A percentile compares a stretch with the other conserved stretches of the same genome.
phyloP scores from a whole-genome alignment of 2,113 vertebrate species.

The Triplophysa rosa region DNA sequence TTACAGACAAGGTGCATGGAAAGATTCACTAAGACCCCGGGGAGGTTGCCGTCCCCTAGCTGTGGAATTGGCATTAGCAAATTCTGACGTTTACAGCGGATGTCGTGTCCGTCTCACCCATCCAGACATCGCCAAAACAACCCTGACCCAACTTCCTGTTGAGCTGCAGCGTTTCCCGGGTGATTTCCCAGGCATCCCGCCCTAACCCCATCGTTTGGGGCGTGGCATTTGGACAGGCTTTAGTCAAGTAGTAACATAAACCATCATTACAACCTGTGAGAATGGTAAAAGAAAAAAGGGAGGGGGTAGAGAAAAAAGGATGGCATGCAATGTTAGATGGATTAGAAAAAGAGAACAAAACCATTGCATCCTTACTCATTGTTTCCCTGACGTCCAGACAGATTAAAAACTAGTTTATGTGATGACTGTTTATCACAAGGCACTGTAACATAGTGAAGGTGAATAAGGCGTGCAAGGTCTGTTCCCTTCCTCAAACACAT shows the following conservation, averaged over 20 bases:
- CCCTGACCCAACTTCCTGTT: slow-evolving; percentile 88
- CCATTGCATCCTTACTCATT: slow-evolving; percentile 58
- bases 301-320: slow-evolving; percentile 58
- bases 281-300: slow-evolving; percentile 34
- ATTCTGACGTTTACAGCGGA: slow-evolving; percentile 28
- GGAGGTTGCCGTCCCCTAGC: background rate
- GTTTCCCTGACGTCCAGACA: background rate
- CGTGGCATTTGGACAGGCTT: slow-evolving; percentile 78
- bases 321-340: slow-evolving; percentile 68
- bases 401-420: background rate
- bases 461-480: slow-evolving; percentile 54
- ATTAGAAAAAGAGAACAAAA: slow-evolving; percentile 42
- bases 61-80: slow-evolving; percentile 10
- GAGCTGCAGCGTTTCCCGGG: slow-evolving; percentile 77
- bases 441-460: slow-evolving; percentile 1
- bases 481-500: slow-evolving; percentile 43
- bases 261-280: slow-evolving; percentile 85
- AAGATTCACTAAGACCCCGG: background rate
- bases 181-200: slow-evolving; percentile 94
- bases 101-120: slow-evolving; percentile 79
- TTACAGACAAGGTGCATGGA: background rate
- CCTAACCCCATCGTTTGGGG: slow-evolving; percentile 92
- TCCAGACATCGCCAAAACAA: slow-evolving; percentile 96
- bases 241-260: slow-evolving; percentile 87
- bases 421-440: background rate